Percentiles rank a stretch among this genome's conserved stretches.
These are phyloP conservation scores for Antedon mediterranea DNA, from an alignment of 53 echinoderm and acorn worm species.

Conservation along the genomic window DNA sequence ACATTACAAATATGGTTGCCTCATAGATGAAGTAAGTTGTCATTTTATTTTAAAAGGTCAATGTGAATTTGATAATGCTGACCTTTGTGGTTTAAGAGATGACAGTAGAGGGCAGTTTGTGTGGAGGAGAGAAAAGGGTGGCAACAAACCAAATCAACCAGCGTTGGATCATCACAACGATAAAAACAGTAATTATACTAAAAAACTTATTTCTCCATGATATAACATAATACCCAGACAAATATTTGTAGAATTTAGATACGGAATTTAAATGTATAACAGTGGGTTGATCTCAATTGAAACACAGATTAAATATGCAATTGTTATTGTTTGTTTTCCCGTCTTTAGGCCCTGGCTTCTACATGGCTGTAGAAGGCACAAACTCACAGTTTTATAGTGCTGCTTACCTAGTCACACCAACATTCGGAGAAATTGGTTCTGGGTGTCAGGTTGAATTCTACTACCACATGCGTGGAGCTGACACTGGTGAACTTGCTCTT, in stretches of 20 bases:
- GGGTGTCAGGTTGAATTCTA: slow-evolving; percentile 72
- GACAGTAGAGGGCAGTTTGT: slow-evolving; percentile 47
- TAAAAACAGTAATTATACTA: background rate
- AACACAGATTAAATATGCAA: too few relatives aligned
- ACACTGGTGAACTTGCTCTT: slow-evolving; percentile 35
- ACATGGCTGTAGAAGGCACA: background rate
- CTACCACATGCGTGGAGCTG: slow-evolving; percentile 58
- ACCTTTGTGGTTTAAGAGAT: slow-evolving; percentile 43
- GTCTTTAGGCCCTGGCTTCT: background rate
- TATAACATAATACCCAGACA: too few relatives aligned
- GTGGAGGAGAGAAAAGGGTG: slow-evolving; percentile 42
- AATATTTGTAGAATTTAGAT: too few relatives aligned
- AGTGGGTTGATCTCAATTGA: too few relatives aligned
- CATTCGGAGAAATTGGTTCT: background rate
- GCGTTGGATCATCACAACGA: background rate
- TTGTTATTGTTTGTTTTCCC: background rate
- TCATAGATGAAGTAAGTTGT: too few relatives aligned
- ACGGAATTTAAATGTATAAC: too few relatives aligned
- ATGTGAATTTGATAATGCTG: slow-evolving; percentile 61
- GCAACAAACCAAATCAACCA: slow-evolving; percentile 2
- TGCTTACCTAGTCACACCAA: background rate
- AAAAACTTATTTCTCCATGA: too few relatives aligned
- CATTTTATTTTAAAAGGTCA: slow-evolving; percentile 22
- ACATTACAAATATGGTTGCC: too few relatives aligned
- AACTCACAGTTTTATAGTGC: background rate